Evolutionary conservation across 1,140 invertebrate genomes (phyloP), one percentile per base, ranked within the genome.

Genomic region (Prorops nasuta): DNA sequence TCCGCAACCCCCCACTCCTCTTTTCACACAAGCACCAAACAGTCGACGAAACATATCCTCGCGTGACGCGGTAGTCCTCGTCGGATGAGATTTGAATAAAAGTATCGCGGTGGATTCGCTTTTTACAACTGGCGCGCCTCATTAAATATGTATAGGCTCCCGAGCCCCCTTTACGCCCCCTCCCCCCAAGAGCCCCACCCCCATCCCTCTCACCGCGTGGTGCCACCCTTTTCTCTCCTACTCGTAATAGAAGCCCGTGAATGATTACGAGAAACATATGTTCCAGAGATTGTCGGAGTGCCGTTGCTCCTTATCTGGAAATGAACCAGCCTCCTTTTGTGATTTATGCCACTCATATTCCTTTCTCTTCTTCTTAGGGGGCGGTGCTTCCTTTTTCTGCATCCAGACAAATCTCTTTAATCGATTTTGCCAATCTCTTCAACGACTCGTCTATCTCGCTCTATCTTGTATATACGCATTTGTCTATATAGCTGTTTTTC

Each of bases 31-130:
- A n/a, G n/a, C n/a, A 28, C 24, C 24, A 28, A 10, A 28, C n/a
- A n/a, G n/a, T n/a, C n/a, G n/a, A n/a, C n/a, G n/a, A 10, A 28
- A 28, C 24, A 28, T 60, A 56, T 56, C 58, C 56, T 60, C 57
- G 48, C 24, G 24, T 28, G 24, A 28, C 24, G 10, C 10, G 4
- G 24, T 48, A n/a, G 47, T 48, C 52, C 54, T 55, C 56, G 52
- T 42, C 52, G 50, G 54, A 60, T 60, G 58, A 60, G 58, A 60
- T 60, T 60, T 60, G 58, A 60, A 60, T 60, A 60, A 60, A 56
- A 60, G 54, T 60, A 60, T 56, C 56, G 54, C 58, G 51, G 4
- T 28, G 24, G 46, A 49, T 42, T 51, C 50, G 50, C 51, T 60
- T 60, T 60, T 60, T 60, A 60, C 58, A 56, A 53, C 54, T 56